Conservation (phyloP, 1,140 invertebrate species). For the Hylyphantes graminicola region DNA sequence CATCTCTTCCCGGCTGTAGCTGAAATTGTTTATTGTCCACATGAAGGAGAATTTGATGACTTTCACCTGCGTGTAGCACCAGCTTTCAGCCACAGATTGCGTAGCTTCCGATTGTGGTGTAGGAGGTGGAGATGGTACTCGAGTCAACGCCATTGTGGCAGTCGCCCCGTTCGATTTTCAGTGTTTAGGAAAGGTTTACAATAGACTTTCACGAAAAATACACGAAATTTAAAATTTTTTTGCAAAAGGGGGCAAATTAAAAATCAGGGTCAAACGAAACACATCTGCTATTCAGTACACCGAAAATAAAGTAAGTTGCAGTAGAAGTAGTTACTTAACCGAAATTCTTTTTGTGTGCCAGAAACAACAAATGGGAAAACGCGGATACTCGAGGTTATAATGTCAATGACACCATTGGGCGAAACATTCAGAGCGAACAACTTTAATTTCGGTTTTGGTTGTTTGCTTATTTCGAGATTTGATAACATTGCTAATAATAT, state of each 20-base stretch:
- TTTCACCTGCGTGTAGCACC: conserved; percentile 73
- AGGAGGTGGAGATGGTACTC: conserved; percentile 62
- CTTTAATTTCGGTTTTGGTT: conserved; percentile 27
- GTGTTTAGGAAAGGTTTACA: neutral
- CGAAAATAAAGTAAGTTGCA: conserved; percentile 50
- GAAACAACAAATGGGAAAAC: conserved; percentile 59
- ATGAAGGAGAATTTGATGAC: conserved; percentile 99
- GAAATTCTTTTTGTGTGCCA: conserved; percentile 54
- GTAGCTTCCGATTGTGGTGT: conserved; percentile 58
- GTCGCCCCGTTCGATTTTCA: conserved; percentile 13
- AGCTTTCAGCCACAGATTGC: conserved; percentile 63
- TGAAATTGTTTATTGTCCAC: conserved; percentile 99
- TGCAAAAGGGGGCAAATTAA: conserved; percentile 31
- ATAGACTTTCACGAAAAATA: neutral
- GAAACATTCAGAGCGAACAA: conserved; percentile 46
- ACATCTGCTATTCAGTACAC: conserved; percentile 32
- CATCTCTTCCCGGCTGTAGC: conserved; percentile 99
- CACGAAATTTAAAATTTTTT: neutral
- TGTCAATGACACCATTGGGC: conserved; percentile 59
- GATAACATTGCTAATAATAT: too few species aligned
- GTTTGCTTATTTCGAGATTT: neutral
- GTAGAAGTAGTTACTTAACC: conserved; percentile 53
- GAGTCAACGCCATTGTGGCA: conserved; percentile 61
- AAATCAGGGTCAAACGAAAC: conserved; percentile 38
- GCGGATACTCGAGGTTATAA: conserved; percentile 58